Evolutionary conservation across 2,797 vertebrate genomes (phyloP).

Genomic region (Eulemur rubriventer): DNA sequence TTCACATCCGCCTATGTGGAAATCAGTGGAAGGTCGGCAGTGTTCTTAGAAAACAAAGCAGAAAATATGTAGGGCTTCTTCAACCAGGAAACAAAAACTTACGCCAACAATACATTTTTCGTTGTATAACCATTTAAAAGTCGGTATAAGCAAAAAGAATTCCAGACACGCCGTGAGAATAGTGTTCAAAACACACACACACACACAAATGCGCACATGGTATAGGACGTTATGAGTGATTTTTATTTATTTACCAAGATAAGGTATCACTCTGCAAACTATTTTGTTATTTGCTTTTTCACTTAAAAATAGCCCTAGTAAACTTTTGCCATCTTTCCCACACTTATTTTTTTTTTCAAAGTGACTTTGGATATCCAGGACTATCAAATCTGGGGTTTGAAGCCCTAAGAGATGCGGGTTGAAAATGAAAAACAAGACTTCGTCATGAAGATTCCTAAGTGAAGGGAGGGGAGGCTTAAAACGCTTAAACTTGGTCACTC

Average conservation of each 20-base stretch:
- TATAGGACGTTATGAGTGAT: not conserved
- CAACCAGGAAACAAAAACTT: not conserved
- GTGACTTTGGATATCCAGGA: constrained; percentile 1
- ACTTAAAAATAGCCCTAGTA: not conserved
- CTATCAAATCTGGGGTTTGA: not conserved
- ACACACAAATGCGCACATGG: no score
- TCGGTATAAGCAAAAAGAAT: not conserved
- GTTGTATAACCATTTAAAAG: not conserved
- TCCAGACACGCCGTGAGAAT: not conserved
- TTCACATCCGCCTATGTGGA: not conserved
- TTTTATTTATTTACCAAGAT: constrained; percentile 46
- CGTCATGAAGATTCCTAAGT: not conserved
- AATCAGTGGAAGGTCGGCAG: not conserved
- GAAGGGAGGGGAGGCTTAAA: not conserved
- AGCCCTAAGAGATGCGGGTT: not conserved
- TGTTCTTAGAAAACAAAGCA: not conserved
- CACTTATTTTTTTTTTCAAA: not conserved
- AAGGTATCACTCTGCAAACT: not conserved
- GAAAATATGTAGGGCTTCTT: not conserved
- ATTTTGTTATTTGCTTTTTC: constrained; percentile 15
- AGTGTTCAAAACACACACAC: not conserved
- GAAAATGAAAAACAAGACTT: not conserved
- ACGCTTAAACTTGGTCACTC: not conserved
- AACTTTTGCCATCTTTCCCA: not conserved
- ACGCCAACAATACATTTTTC: not conserved